Conservation (phyloP, 2,797 vertebrate species). For the Crocodylus rhombifer region DNA sequence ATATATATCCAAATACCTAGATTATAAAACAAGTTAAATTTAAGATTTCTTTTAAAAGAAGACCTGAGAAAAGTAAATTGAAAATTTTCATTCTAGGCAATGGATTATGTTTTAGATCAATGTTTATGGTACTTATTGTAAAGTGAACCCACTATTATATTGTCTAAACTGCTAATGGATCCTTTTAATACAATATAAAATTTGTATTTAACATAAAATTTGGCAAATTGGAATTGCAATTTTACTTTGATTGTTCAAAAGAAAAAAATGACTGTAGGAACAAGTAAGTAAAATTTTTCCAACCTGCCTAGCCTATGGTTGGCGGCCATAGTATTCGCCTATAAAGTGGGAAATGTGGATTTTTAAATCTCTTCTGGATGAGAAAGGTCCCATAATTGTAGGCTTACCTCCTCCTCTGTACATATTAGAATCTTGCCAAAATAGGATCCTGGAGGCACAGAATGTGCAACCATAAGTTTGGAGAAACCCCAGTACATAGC, state of each 20-base stretch:
- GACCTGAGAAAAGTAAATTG: not conserved
- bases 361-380: too few species aligned
- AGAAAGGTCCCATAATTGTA: too few species aligned
- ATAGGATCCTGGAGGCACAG: too few species aligned
- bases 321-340: too few species aligned
- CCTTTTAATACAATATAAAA: conserved; percentile 1
- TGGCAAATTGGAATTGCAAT: not conserved
- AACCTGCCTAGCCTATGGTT: too few species aligned
- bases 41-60: not conserved
- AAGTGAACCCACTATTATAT: not conserved
- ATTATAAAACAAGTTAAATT: not conserved
- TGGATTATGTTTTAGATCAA: not conserved
- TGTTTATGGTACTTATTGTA: not conserved
- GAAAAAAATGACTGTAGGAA: not conserved
- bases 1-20: not conserved
- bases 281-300: not conserved
- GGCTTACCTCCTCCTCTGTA: not conserved
- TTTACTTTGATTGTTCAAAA: conserved; percentile 9
- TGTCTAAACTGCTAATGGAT: not conserved
- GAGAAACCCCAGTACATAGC: too few species aligned
- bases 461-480: too few species aligned
- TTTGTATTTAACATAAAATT: not conserved
- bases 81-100: not conserved
- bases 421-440: not conserved
- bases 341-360: too few species aligned